These are phyloP conservation scores for Vespertilio murinus DNA, from an alignment of 2,797 vertebrate species.

Conservation along the genomic window DNA sequence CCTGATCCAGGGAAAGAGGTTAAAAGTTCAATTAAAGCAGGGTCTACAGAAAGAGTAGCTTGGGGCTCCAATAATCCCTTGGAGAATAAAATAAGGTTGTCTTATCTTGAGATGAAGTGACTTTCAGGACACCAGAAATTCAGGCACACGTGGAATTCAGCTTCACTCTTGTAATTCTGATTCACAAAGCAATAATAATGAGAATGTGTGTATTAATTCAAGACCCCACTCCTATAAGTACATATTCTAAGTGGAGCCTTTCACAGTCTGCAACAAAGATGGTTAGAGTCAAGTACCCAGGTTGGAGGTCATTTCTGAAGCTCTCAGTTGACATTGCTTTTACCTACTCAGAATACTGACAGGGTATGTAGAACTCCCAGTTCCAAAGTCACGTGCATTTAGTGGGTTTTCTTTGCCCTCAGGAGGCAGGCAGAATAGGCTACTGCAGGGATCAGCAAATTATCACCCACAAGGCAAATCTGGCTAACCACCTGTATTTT, in stretches of 20 bases:
- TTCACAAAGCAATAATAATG: not conserved
- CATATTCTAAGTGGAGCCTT: not conserved
- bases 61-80: not conserved
- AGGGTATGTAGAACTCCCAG: not conserved
- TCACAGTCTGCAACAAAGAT: not conserved
- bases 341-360: not conserved
- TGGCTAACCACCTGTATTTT: not conserved
- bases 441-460: not conserved
- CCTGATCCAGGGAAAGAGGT: not conserved
- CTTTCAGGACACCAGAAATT: not conserved
- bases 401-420: not conserved
- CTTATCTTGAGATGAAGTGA: not conserved
- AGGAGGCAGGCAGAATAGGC: not conserved
- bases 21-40: not conserved
- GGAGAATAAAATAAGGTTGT: not conserved
- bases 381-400: not conserved
- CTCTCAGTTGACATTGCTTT: not conserved
- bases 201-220: not conserved
- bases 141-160: not conserved
- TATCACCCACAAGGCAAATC: not conserved
- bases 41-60: not conserved
- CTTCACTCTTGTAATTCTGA: not conserved
- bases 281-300: not conserved
- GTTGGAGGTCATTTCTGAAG: not conserved
- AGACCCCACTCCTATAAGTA: not conserved